Conservation (phyloP, 2,113 vertebrate genomes). For the Turdus rufiventris region DNA sequence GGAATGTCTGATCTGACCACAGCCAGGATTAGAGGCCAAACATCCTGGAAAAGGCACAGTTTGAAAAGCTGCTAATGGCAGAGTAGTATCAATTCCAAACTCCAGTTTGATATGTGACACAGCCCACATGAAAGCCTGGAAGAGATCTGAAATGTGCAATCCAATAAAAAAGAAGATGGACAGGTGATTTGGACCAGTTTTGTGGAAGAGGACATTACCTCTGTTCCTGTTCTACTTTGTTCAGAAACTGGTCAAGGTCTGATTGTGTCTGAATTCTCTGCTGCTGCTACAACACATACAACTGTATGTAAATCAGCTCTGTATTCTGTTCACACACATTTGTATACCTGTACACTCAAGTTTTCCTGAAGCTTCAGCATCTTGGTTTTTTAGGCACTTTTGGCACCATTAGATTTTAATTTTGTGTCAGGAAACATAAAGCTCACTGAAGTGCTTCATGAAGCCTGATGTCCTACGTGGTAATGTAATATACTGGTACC, state of each 20-base stretch:
- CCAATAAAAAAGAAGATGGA: not conserved
- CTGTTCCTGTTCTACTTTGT: not conserved
- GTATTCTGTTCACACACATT: not conserved
- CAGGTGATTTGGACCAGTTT: not conserved
- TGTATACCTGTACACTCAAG: not conserved
- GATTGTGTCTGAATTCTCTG: not conserved
- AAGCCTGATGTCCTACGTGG: not conserved
- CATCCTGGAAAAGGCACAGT: not conserved
- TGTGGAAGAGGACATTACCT: not conserved
- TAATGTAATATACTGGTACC: not conserved
- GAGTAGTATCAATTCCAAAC: not conserved
- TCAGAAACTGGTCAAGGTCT: not conserved
- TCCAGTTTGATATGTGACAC: rapidly evolving
- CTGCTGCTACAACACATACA: not conserved
- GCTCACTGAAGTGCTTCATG: not conserved
- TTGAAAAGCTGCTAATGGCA: not conserved
- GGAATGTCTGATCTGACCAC: not conserved
- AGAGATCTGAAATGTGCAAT: rapidly evolving
- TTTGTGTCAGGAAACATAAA: not conserved
- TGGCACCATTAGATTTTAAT: not conserved
- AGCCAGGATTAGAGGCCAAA: not conserved
- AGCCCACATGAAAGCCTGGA: not conserved
- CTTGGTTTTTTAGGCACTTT: not conserved
- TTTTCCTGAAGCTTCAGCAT: not conserved
- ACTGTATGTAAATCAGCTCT: not conserved